These are phyloP conservation scores for Bambusicola thoracicus DNA, from an alignment of 2,113 vertebrate species.

Conservation along the genomic window DNA sequence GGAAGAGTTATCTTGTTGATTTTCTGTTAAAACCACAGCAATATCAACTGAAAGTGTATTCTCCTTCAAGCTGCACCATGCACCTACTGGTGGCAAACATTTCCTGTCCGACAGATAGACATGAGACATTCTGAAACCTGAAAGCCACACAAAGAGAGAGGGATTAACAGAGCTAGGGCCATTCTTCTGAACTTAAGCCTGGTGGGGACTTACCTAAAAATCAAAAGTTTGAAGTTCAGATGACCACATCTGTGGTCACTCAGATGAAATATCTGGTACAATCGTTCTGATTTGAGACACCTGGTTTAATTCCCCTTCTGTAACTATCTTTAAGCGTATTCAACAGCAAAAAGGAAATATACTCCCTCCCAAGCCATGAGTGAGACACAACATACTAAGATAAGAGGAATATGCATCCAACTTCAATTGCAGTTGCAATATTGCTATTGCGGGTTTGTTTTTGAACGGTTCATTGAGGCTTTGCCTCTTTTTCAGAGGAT, in stretches of 20 bases:
- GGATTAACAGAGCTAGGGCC: not conserved
- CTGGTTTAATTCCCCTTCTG: not conserved
- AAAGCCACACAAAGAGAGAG: not conserved
- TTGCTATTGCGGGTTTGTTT: not conserved
- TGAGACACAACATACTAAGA: not conserved
- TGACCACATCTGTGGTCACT: not conserved
- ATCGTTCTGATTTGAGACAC: not conserved
- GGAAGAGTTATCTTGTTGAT: not conserved
- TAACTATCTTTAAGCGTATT: not conserved
- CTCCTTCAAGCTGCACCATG: not conserved
- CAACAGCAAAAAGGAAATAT: not conserved
- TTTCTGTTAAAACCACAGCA: not conserved
- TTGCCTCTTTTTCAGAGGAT: not conserved
- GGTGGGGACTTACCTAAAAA: not conserved
- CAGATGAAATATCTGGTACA: not conserved
- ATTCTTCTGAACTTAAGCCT: not conserved
- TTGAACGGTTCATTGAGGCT: not conserved
- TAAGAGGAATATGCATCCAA: not conserved
- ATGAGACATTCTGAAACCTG: not conserved
- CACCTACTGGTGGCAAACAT: not conserved
- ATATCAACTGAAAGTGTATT: fast-evolving
- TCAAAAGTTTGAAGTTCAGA: not conserved
- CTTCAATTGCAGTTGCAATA: not conserved
- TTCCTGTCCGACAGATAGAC: not conserved
- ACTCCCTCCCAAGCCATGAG: not conserved